A percentile compares a stretch with the other conserved stretches of the same genome.
Conservation (phyloP, 2,888 invertebrate species). For the Athrips mouffetella region DNA sequence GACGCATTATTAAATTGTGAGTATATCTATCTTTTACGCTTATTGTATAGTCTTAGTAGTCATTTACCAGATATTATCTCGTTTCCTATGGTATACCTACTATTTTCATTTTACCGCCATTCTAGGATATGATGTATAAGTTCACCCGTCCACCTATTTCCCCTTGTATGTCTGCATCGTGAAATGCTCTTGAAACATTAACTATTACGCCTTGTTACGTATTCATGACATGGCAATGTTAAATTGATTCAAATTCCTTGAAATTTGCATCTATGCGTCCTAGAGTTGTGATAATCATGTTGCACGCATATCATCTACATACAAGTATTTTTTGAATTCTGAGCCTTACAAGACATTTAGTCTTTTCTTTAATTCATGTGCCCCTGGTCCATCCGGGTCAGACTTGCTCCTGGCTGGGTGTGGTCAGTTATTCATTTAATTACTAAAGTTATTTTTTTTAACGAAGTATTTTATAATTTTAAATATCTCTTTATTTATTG, state of each 20-base stretch:
- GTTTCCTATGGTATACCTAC: slow-evolving; percentile 14
- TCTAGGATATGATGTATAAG: slow-evolving; percentile 14
- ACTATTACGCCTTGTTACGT: slow-evolving; percentile 20
- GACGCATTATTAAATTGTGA: slow-evolving; percentile 2
- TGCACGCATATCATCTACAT: not conserved
- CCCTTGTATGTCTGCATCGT: slow-evolving; percentile 31
- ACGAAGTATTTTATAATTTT: too few species aligned
- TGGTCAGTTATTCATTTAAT: too few species aligned
- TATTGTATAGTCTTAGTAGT: slow-evolving; percentile 10
- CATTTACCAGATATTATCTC: slow-evolving; percentile 13
- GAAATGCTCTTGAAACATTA: slow-evolving; percentile 16
- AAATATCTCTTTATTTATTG: too few species aligned
- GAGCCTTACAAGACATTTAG: too few species aligned
- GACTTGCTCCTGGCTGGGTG: too few species aligned
- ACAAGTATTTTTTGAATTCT: too few species aligned
- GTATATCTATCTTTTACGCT: slow-evolving; percentile 1
- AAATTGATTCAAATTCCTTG: slow-evolving; percentile 30
- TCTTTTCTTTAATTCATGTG: too few species aligned
- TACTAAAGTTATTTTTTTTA: too few species aligned
- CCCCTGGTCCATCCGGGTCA: too few species aligned
- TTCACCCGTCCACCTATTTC: slow-evolving; percentile 34
- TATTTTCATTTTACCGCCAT: slow-evolving; percentile 16
- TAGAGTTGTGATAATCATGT: not conserved
- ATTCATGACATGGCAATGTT: slow-evolving; percentile 28
- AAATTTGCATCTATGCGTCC: slow-evolving; percentile 24